Base-by-base conservation (phyloP, 1,140 invertebrate genomes). In the Anastrepha ludens region DNA sequence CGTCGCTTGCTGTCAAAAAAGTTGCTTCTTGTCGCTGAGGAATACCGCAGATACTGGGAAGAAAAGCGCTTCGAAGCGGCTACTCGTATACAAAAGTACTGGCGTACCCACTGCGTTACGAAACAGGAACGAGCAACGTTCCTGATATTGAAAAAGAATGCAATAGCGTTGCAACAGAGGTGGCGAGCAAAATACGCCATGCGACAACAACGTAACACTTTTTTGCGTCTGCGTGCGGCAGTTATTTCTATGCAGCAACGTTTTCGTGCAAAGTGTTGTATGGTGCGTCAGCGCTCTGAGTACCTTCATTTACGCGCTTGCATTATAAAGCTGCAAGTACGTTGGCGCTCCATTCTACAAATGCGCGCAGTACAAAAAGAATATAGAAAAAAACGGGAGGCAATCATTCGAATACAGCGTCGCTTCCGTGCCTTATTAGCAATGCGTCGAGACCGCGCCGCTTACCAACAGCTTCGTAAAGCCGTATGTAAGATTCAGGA, bases 251-350 rank as follows among this genome's bases (percentile, higher is more conserved):
- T 90, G 5, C 89, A 89, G 64, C 59, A 58, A 78, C 78, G 65
- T 59, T 86, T 44, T 17, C 86, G 74, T 29, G 89, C 88, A 1
- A 90, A 88, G 0, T 17, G 91, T 4, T 29, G 64, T n/a, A 90
- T 74, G 58, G 5, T 87, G 17, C 65, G 44, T 1, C 88, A 93
- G 62, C 90, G 92, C 0, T 50, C 91, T 41, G 58, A 88, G 6
- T 95, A 93, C 88, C 41, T 91, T 13, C 60, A 88, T 1, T 88
- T 89, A 13, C 91, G 90, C 86, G 89, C 90, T 4, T 89, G 89
- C 29, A 13, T 89, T 41, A 85, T 90, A 13, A 78, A 20, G 0
- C 2, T 92, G 3, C 55, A 86, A 3, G 90, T 90, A 86, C 90
- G 87, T 47, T 65, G 88, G 47, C 74, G 74, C 17, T 50, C 74